A percentile compares a stretch with the other conserved stretches of the same genome.
These are phyloP conservation scores for Toxostoma redivivum DNA, from an alignment of 2,113 vertebrate genomes.

Conservation along the genomic window DNA sequence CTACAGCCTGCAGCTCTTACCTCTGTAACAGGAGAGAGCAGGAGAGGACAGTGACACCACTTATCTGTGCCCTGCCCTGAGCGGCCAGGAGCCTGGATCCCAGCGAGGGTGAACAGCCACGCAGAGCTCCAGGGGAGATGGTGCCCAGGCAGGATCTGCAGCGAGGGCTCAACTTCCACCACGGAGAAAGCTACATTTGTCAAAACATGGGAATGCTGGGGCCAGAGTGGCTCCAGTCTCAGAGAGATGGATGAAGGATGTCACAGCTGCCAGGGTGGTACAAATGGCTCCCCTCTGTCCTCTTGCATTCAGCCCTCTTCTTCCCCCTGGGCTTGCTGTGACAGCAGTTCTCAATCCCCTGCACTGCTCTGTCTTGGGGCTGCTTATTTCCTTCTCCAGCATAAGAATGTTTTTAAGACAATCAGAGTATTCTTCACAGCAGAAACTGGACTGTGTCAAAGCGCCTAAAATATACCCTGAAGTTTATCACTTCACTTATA, in stretches of 20 bases:
- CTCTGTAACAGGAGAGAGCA: neutral
- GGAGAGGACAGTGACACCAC: neutral
- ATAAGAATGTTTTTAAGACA: constrained; percentile 39
- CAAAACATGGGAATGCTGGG: neutral
- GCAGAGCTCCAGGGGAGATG: neutral
- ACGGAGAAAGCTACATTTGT: neutral
- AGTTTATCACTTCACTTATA: constrained; percentile 10
- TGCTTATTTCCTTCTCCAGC: constrained; percentile 41
- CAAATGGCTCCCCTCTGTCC: neutral
- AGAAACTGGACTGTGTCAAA: constrained; percentile 41
- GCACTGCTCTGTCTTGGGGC: neutral
- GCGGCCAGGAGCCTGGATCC: neutral
- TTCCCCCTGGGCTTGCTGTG: neutral
- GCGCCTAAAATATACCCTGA: constrained; percentile 45
- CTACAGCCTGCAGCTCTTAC: neutral
- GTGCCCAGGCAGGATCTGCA: neutral
- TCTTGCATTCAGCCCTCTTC: neutral
- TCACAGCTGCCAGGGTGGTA: neutral
- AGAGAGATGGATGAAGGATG: neutral
- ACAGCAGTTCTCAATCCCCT: neutral
- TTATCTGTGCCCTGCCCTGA: neutral
- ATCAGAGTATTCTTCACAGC: constrained; percentile 54
- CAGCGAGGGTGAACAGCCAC: neutral
- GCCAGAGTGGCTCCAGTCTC: neutral
- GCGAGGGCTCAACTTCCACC: neutral